Evolutionary conservation across 2,113 vertebrate genomes (phyloP).

Genomic region (Lonchura striata): DNA sequence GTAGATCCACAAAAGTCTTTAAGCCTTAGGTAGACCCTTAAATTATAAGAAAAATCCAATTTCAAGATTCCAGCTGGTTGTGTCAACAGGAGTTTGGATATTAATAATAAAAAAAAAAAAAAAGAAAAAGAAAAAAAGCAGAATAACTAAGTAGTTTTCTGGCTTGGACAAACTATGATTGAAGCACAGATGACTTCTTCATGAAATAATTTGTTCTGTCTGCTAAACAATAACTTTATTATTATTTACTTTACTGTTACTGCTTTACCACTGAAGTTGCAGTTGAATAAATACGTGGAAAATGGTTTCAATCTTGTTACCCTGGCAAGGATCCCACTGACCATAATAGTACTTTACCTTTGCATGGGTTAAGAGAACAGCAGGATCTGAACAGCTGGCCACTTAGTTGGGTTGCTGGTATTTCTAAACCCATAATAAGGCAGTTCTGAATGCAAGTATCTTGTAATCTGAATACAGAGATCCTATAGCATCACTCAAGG

Average conservation of each 20-base stretch:
- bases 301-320: background rate
- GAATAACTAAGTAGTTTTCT: background rate
- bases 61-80: background rate
- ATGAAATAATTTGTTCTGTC: background rate
- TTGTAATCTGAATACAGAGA: conserved; percentile 20
- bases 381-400: conserved; percentile 1
- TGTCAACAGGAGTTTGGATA: background rate
- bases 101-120: accelerated
- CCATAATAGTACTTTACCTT: background rate
- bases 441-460: background rate
- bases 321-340: background rate
- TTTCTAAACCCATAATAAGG: background rate
- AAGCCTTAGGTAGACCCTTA: background rate
- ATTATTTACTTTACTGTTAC: background rate
- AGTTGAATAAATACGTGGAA: background rate
- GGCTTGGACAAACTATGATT: background rate
- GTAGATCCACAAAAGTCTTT: background rate
- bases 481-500: conserved; percentile 4
- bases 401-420: background rate
- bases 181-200: background rate
- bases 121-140: background rate
- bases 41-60: background rate
- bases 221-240: background rate
- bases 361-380: background rate
- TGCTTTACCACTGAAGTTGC: background rate